Evolutionary conservation across 2,888 invertebrate genomes (phyloP).

Genomic region (Acleris cristana): DNA sequence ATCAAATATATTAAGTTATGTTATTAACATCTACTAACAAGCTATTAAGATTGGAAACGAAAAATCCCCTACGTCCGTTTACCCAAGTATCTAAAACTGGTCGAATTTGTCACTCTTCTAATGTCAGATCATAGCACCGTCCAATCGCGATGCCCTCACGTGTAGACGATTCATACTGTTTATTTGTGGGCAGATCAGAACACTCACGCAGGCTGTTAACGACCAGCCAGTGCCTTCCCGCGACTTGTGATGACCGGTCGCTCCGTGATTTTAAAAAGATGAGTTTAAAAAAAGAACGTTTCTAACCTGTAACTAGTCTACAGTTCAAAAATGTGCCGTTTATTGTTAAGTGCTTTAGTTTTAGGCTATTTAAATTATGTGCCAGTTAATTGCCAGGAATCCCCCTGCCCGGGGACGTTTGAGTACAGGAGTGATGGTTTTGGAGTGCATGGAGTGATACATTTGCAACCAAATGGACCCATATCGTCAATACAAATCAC

Average conservation of each 20-base stretch:
- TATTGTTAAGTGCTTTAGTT: constrained; percentile 48
- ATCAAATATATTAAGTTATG: too few relatives aligned
- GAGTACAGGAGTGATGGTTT: constrained; percentile 58
- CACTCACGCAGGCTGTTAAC: constrained; percentile 32
- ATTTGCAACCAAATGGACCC: constrained; percentile 51
- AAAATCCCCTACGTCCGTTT: constrained; percentile 1
- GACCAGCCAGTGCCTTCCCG: constrained; percentile 50
- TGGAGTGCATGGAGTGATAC: constrained; percentile 58
- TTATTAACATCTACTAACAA: too few relatives aligned
- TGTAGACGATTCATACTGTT: constrained; percentile 1
- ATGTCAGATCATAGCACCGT: constrained; percentile 11
- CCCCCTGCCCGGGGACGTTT: constrained; percentile 68
- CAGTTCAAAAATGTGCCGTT: constrained; percentile 43
- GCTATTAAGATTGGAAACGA: background rate
- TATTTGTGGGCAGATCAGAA: constrained; percentile 11
- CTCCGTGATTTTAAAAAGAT: constrained; percentile 31
- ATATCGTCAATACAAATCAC: constrained; percentile 52
- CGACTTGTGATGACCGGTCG: constrained; percentile 50
- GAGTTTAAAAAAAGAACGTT: constrained; percentile 30
- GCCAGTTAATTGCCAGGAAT: constrained; percentile 51
- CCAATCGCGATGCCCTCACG: constrained; percentile 12
- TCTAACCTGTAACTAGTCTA: constrained; percentile 23
- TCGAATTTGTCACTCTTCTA: constrained; percentile 8
- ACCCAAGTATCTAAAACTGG: constrained; percentile 7
- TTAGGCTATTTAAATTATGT: constrained; percentile 50